A percentile compares a stretch with the other conserved stretches of the same genome.
phyloP scores from a whole-genome alignment of 1,140 invertebrate genomes.

The Sminthurides bifidus region DNA sequence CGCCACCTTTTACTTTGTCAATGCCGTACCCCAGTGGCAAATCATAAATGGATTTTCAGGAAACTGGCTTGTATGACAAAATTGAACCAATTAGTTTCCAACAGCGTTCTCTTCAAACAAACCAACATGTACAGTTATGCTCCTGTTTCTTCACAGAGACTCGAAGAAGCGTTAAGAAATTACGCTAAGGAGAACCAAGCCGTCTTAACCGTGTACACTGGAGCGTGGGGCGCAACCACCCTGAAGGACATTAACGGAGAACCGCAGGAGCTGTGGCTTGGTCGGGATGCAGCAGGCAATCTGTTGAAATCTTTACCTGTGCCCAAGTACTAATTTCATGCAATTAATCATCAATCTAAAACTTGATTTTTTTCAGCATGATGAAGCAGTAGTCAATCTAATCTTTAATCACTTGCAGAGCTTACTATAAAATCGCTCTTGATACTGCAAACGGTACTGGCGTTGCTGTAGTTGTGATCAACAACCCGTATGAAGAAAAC shows the following conservation, averaged over 20 bases:
- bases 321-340: too few species aligned
- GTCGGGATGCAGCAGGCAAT: slow-evolving; percentile 4
- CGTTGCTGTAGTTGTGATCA: too few species aligned
- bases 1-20: slow-evolving; percentile 53
- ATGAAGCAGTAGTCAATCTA: too few species aligned
- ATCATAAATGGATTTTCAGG: slow-evolving; percentile 50
- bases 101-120: neutral
- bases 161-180: slow-evolving; percentile 3
- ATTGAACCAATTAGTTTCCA: neutral
- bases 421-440: too few species aligned
- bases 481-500: too few species aligned
- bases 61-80: slow-evolving; percentile 44
- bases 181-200: slow-evolving; percentile 1
- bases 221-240: slow-evolving; percentile 15
- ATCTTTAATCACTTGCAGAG: too few species aligned
- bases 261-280: slow-evolving; percentile 17
- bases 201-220: slow-evolving; percentile 26
- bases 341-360: too few species aligned
- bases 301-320: slow-evolving; percentile 8
- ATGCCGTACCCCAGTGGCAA: slow-evolving; percentile 53
- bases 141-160: neutral
- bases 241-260: slow-evolving; percentile 20
- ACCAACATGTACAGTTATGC: neutral
- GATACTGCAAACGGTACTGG: too few species aligned
- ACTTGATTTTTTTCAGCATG: too few species aligned